A percentile compares a stretch with the other conserved stretches of the same genome.
These are phyloP conservation scores for Mobula hypostoma DNA, from an alignment of 2,113 vertebrate species.

Conservation along the genomic window DNA sequence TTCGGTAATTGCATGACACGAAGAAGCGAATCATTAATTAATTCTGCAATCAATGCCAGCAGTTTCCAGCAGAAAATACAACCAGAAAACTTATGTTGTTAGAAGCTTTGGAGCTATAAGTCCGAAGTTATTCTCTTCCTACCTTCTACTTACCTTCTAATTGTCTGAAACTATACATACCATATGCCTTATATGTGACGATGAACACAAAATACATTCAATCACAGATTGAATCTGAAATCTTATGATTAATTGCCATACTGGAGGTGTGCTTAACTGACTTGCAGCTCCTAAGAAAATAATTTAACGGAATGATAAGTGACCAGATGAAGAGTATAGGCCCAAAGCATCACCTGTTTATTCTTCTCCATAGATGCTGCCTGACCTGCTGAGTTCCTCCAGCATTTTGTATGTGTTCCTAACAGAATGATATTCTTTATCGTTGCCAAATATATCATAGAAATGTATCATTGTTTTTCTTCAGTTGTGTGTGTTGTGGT, in stretches of 20 bases:
- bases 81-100: too few species aligned
- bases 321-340: too few species aligned
- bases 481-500: background rate
- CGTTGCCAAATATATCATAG: background rate
- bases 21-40: background rate
- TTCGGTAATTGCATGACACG: background rate
- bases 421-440: background rate
- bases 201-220: background rate
- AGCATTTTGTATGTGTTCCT: too few species aligned
- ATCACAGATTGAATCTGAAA: background rate
- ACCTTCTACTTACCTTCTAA: background rate
- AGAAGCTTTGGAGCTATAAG: background rate
- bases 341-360: too few species aligned
- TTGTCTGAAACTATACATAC: background rate
- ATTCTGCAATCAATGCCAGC: background rate
- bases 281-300: background rate
- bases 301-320: background rate
- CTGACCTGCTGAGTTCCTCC: too few species aligned
- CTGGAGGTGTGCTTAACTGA: background rate
- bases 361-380: too few species aligned
- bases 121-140: background rate
- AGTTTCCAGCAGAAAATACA: too few species aligned
- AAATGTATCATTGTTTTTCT: background rate
- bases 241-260: background rate
- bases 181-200: too few species aligned